Percentiles rank a stretch among this genome's conserved stretches.
Evolutionary conservation across 1,140 invertebrate species (phyloP).

Genomic region (Drosophila orena): DNA sequence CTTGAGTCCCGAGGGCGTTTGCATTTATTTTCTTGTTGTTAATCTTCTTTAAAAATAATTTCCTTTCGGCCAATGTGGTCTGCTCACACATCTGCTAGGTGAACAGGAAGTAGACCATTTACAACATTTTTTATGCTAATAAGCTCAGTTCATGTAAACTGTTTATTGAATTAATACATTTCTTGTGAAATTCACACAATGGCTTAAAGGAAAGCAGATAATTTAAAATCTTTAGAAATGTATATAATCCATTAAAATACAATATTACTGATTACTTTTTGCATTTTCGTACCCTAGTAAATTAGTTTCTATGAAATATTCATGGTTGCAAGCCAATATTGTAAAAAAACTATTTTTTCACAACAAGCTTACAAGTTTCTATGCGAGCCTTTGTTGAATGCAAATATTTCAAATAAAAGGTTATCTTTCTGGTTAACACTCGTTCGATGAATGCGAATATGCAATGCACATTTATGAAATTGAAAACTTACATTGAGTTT

Average conservation of each 20-base stretch:
- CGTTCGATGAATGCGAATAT: constrained; percentile 1
- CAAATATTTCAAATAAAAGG: constrained; percentile 11
- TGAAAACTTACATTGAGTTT: constrained; percentile 36
- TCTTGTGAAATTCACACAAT: neutral
- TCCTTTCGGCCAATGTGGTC: constrained; percentile 3
- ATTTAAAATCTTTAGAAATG: too few relatives aligned
- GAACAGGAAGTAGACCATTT: neutral
- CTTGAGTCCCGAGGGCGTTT: neutral
- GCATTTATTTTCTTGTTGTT: constrained; percentile 28
- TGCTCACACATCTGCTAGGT: constrained; percentile 8
- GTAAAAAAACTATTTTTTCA: constrained; percentile 5
- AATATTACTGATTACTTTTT: too few relatives aligned
- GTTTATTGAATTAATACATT: neutral
- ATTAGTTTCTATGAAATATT: too few relatives aligned
- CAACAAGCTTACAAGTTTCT: neutral
- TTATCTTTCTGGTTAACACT: constrained; percentile 4
- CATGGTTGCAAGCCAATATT: neutral
- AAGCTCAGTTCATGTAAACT: neutral
- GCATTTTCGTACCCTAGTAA: too few relatives aligned
- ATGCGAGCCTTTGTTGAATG: constrained; percentile 8
- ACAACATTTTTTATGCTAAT: constrained; percentile 1
- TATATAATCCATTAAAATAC: too few relatives aligned
- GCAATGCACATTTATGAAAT: constrained; percentile 28
- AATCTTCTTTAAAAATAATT: constrained; percentile 50
- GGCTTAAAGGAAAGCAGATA: too few relatives aligned